A percentile compares a stretch with the other conserved stretches of the same genome.
These are phyloP conservation scores for Rotaria socialis DNA, from an alignment of 2,888 invertebrate species.

Conservation along the genomic window DNA sequence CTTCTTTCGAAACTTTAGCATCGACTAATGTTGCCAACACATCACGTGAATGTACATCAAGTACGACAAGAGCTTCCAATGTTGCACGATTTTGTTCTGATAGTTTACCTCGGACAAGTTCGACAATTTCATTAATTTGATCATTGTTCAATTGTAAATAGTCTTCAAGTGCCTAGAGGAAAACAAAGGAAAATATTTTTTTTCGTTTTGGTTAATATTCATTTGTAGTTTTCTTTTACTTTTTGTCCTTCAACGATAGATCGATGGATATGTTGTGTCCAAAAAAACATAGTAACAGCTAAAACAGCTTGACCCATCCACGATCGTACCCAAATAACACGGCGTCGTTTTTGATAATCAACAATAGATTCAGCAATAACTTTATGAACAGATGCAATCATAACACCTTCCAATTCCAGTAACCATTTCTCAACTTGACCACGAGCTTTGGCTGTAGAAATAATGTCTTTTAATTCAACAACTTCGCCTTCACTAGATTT, in stretches of 20 bases:
- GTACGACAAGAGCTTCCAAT: conserved; percentile 69
- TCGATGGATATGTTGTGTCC: conserved; percentile 58
- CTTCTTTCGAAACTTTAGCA: conserved; percentile 53
- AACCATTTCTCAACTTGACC: conserved; percentile 96
- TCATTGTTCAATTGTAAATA: conserved; percentile 71
- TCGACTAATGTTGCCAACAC: conserved; percentile 55
- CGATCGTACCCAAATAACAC: conserved; percentile 59
- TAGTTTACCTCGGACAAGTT: conserved; percentile 67
- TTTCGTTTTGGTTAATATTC: too few species aligned
- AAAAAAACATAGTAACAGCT: conserved; percentile 57
- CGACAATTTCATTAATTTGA: conserved; percentile 75
- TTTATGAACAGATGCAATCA: conserved; percentile 79
- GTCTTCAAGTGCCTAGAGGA: conserved; percentile 59
- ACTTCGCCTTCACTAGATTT: conserved; percentile 60
- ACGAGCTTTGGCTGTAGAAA: conserved; percentile 66
- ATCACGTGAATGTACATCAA: conserved; percentile 68
- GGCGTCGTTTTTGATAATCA: conserved; percentile 66
- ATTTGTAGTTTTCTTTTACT: conserved; percentile 39
- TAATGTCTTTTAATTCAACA: conserved; percentile 57
- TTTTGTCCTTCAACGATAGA: conserved; percentile 52
- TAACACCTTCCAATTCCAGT: conserved; percentile 75
- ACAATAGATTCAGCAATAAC: conserved; percentile 68
- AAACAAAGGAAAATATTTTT: not conserved
- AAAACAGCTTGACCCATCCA: conserved; percentile 63
- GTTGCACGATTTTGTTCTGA: conserved; percentile 60